phyloP scores from a whole-genome alignment of 2,797 vertebrate species.

The Acanthopagrus latus region DNA sequence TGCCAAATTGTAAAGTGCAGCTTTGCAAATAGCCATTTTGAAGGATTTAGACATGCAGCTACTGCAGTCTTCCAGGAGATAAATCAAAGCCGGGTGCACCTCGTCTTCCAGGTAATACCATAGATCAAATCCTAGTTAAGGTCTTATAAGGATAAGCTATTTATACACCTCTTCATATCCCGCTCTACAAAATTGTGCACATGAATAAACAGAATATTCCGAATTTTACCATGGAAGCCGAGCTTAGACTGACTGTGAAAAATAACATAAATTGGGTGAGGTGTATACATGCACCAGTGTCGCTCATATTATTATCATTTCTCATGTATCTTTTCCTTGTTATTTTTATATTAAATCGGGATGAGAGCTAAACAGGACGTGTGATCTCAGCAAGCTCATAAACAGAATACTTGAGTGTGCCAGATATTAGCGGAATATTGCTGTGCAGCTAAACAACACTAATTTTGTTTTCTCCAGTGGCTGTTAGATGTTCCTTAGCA shows the following conservation, averaged over 20 bases:
- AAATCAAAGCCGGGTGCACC: slow-evolving; percentile 51
- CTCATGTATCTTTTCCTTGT: slow-evolving; percentile 42
- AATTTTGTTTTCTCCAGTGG: slow-evolving; percentile 40
- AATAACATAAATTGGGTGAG: slow-evolving; percentile 70
- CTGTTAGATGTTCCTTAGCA: slow-evolving; percentile 3
- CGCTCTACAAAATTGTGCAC: slow-evolving; percentile 53
- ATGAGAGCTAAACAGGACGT: slow-evolving; percentile 49
- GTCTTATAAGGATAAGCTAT: slow-evolving; percentile 72
- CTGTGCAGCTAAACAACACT: slow-evolving; percentile 42
- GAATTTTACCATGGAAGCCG: slow-evolving; percentile 72
- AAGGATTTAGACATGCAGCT: slow-evolving; percentile 54
- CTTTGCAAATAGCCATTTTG: slow-evolving; percentile 56
- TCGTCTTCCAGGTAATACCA: slow-evolving; percentile 62
- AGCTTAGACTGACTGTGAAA: slow-evolving; percentile 51
- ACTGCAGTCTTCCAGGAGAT: slow-evolving; percentile 49
- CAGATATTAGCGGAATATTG: slow-evolving; percentile 55
- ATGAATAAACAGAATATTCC: slow-evolving; percentile 66
- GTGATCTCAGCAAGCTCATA: slow-evolving; percentile 53
- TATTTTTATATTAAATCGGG: slow-evolving; percentile 46
- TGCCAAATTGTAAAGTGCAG: slow-evolving; percentile 21
- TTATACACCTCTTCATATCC: slow-evolving; percentile 68
- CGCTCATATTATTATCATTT: slow-evolving; percentile 44
- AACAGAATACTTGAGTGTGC: slow-evolving; percentile 54
- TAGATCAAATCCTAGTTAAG: slow-evolving; percentile 68
- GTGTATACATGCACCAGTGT: slow-evolving; percentile 52